Conservation (phyloP, 2,797 vertebrate species). For the Sebastes flavidus region DNA sequence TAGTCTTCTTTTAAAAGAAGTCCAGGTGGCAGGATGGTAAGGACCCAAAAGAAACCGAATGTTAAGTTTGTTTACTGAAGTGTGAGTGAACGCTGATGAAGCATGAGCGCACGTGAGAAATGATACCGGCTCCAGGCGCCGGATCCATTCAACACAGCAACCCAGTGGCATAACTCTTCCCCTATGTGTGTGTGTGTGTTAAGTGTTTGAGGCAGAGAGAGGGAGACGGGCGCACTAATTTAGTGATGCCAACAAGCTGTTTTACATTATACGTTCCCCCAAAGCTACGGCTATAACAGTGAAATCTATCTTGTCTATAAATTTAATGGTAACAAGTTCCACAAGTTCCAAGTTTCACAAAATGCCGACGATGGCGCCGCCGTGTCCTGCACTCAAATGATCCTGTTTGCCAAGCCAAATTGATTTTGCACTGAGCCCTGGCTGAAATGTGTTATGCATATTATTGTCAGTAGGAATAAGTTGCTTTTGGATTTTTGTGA, state of each 20-base stretch:
- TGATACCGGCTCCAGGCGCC: conserved; percentile 49
- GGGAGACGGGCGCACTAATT: conserved; percentile 50
- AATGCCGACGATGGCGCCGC: conserved; percentile 28
- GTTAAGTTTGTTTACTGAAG: conserved; percentile 54
- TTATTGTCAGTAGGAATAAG: conserved; percentile 16
- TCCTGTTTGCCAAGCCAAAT: conserved; percentile 29
- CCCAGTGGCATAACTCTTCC: conserved; percentile 46
- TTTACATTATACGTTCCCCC: conserved; percentile 62
- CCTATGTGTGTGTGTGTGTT: not conserved
- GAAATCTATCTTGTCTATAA: conserved; percentile 65
- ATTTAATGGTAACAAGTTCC: conserved; percentile 64
- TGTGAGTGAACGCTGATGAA: conserved; percentile 60
- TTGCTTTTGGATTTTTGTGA: conserved; percentile 23
- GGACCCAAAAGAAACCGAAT: conserved; percentile 42
- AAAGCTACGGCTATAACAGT: conserved; percentile 57
- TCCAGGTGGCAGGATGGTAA: conserved; percentile 50
- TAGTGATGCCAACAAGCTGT: conserved; percentile 68
- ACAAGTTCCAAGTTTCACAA: conserved; percentile 45
- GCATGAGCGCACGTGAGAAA: conserved; percentile 52
- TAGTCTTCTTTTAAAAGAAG: conserved; percentile 4
- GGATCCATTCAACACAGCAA: conserved; percentile 54
- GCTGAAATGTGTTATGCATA: conserved; percentile 29
- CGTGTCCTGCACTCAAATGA: conserved; percentile 29
- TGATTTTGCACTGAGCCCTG: conserved; percentile 29
- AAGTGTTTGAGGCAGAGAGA: conserved; percentile 29